Evolutionary conservation across 2,888 invertebrate species (phyloP), one percentile per base, ranked within the genome.

Genomic region (Phyllotreta striolata): DNA sequence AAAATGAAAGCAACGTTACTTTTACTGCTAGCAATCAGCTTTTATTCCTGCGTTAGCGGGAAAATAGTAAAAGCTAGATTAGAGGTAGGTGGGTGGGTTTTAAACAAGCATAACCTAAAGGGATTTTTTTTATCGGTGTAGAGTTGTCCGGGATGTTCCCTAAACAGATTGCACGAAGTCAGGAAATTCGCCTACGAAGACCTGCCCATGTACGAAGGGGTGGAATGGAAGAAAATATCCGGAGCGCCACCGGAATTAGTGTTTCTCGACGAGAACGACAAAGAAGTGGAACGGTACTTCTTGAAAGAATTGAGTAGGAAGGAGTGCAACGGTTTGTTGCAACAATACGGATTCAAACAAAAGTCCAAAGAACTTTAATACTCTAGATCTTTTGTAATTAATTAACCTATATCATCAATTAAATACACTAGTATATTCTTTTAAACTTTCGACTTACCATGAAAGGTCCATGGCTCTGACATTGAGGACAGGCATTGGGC

Each of bases 401-500:
- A n/a, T 5, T 41, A 3, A 41, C 46, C 46, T 44, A 44, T 13
- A 44, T 7, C 7, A 9, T 47, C 6, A 49, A 47, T 12, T 39
- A 7, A 40, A 55, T 13, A n/a, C n/a, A n/a, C n/a, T n/a, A n/a
- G n/a, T n/a, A n/a, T n/a, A n/a, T n/a, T n/a, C n/a, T n/a, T n/a
- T n/a, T n/a, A n/a, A n/a, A n/a, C 13, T 39, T 6, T 52, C 13
- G 51, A 72, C 82, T 85, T 79, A 91, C 91, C 85, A 91, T 89
- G 82, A 98, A 99, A 0, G 98, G 98, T 0, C 98, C 98, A 62
- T 85, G 84, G 75, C 96, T 96, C 80, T 99, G 98, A 86, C 98
- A 99, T 78, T 98, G 97, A 0, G 98, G 98, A 84, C 99, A 99
- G 0, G 94, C 92, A 0, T 95, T 96, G 0, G 99, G 99, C 76